Conservation (phyloP, 2,888 invertebrate species). For the Bimastos eiseni region DNA sequence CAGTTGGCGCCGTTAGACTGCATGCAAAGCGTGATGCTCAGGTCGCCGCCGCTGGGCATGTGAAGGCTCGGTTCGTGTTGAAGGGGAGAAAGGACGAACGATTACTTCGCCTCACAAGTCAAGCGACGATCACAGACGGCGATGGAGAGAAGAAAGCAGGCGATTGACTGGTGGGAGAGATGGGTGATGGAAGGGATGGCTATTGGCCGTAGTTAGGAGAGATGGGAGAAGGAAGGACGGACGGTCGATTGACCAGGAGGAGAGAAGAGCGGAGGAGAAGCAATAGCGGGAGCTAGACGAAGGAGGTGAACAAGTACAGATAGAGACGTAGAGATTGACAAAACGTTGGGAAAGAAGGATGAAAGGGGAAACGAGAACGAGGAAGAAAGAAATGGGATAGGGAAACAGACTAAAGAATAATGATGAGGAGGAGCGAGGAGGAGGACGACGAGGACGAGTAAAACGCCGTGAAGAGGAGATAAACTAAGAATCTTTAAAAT, state of each 20-base stretch:
- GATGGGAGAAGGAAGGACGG: not conserved
- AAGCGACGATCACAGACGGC: not conserved
- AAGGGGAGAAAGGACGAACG: not conserved
- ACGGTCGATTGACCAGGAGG: not conserved
- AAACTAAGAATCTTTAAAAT: not conserved
- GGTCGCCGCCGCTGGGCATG: not conserved
- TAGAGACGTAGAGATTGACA: not conserved
- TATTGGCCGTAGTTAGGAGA: not conserved
- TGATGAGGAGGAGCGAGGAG: not conserved
- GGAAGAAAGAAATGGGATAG: not conserved
- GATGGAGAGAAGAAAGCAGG: not conserved
- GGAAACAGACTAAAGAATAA: not conserved
- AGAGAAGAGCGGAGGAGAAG: not conserved
- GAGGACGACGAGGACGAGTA: not conserved
- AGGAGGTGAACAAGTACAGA: not conserved
- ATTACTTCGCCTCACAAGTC: not conserved
- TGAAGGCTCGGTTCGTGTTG: not conserved
- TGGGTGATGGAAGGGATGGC: no score
- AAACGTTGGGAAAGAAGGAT: not conserved
- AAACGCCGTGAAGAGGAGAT: not conserved
- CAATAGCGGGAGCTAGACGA: not conserved
- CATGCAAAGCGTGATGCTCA: not conserved
- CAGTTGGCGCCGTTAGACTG: not conserved
- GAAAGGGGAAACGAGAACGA: not conserved
- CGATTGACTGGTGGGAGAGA: not conserved